phyloP scores from a whole-genome alignment of 2,113 vertebrate genomes.

The Channa argus region DNA sequence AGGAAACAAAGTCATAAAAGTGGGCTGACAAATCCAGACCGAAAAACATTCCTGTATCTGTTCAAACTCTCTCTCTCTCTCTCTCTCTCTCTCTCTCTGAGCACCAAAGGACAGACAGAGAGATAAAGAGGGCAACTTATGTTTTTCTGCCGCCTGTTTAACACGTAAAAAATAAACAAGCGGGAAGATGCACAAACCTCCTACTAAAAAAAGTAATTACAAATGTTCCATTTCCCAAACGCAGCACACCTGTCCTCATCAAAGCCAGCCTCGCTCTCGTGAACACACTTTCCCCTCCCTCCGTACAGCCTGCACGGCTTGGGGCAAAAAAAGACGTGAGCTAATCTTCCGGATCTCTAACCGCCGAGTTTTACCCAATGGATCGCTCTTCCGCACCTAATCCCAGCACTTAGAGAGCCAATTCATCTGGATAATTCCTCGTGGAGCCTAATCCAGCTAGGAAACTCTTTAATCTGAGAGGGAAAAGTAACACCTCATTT shows the following conservation, averaged over 20 bases:
- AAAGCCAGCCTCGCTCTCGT: constrained; percentile 25
- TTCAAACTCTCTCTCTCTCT: not conserved
- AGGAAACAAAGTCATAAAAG: constrained; percentile 75
- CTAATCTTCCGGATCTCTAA: constrained; percentile 51
- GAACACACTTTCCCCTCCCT: not conserved
- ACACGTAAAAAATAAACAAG: not conserved
- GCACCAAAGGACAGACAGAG: not conserved
- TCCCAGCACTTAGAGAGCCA: constrained; percentile 40
- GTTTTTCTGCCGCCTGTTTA: not conserved
- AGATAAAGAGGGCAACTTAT: not conserved
- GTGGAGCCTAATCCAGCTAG: constrained; percentile 35
- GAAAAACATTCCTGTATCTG: constrained; percentile 61
- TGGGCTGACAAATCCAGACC: constrained; percentile 43
- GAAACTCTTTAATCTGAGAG: constrained; percentile 24
- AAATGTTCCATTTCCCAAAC: not conserved
- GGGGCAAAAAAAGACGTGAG: constrained; percentile 3
- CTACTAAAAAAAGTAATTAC: not conserved
- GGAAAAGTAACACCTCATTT: constrained; percentile 32
- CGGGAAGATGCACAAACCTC: too few relatives aligned
- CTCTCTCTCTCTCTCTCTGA: not conserved
- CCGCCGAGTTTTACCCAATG: constrained; percentile 22
- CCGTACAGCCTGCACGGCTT: not conserved
- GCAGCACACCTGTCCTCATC: constrained; percentile 44
- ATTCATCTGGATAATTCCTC: constrained; percentile 42
- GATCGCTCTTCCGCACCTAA: constrained; percentile 38